A percentile compares a stretch with the other conserved stretches of the same genome.
Evolutionary conservation across 2,888 invertebrate genomes (phyloP).

Genomic region (Conops quadrifasciatus): DNA sequence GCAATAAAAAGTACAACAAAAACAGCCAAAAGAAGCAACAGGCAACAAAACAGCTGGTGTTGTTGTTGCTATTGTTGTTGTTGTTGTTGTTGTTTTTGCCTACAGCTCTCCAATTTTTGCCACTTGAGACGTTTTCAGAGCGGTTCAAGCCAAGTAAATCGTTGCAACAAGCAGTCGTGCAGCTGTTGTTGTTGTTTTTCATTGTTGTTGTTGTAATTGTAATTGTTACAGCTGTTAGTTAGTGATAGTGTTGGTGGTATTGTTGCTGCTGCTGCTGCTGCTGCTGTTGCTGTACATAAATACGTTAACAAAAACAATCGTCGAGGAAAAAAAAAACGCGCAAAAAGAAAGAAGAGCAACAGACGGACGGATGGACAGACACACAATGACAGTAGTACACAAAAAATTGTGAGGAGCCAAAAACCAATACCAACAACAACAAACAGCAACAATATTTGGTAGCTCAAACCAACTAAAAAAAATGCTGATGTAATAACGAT

Average conservation of each 20-base stretch:
- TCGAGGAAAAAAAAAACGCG: neutral
- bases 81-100: conserved; percentile 16
- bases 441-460: no score
- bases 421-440: no score
- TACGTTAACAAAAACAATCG: neutral
- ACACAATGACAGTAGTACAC: neutral
- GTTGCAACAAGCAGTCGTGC: neutral
- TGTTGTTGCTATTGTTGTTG: conserved; percentile 8
- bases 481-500: no score
- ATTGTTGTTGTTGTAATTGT: neutral
- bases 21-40: neutral
- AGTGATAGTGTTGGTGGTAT: neutral
- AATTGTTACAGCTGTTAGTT: neutral
- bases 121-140: neutral
- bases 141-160: neutral
- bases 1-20: neutral
- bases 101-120: neutral
- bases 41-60: neutral
- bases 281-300: neutral
- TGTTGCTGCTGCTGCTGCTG: neutral
- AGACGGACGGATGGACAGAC: neutral
- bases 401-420: no score
- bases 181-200: neutral
- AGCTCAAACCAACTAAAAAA: no score
- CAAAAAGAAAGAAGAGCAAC: neutral